Evolutionary conservation across 2,888 invertebrate genomes (phyloP).

Genomic region (Taenaris catops): DNA sequence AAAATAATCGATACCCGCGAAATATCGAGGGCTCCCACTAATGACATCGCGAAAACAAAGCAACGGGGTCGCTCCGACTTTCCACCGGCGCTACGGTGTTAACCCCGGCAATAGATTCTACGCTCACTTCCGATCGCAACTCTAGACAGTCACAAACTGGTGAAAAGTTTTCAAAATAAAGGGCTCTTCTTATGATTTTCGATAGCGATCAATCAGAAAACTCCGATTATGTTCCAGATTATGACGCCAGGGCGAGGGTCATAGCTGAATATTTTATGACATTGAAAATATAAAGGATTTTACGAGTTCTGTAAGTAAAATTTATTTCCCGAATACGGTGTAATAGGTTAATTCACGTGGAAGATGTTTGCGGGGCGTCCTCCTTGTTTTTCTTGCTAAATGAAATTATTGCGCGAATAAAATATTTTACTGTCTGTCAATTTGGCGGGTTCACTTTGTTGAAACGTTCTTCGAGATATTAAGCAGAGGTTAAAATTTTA

Average conservation of each 20-base stretch:
- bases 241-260: no score
- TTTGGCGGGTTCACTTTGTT: conserved; percentile 55
- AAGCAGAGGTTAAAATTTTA: conserved; percentile 78
- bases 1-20: conserved; percentile 74
- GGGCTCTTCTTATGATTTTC: background rate
- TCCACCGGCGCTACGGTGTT: conserved; percentile 18
- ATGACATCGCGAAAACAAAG: conserved; percentile 76
- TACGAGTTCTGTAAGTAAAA: conserved; percentile 51
- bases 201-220: no score
- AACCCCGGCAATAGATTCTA: conserved; percentile 20
- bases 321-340: conserved; percentile 59
- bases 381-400: conserved; percentile 70
- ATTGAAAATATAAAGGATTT: conserved; percentile 36
- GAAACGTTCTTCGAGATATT: conserved; percentile 64
- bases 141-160: conserved; percentile 6
- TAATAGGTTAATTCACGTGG: conserved; percentile 74
- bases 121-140: conserved; percentile 14
- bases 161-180: conserved; percentile 1
- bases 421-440: conserved; percentile 79
- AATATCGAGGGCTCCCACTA: conserved; percentile 76
- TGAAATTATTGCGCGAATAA: conserved; percentile 74
- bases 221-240: no score
- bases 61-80: conserved; percentile 33
- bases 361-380: conserved; percentile 54
- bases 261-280: conserved; percentile 21